Conservation (phyloP, 2,888 invertebrate species). For the Caenorhabditis imperialis region DNA sequence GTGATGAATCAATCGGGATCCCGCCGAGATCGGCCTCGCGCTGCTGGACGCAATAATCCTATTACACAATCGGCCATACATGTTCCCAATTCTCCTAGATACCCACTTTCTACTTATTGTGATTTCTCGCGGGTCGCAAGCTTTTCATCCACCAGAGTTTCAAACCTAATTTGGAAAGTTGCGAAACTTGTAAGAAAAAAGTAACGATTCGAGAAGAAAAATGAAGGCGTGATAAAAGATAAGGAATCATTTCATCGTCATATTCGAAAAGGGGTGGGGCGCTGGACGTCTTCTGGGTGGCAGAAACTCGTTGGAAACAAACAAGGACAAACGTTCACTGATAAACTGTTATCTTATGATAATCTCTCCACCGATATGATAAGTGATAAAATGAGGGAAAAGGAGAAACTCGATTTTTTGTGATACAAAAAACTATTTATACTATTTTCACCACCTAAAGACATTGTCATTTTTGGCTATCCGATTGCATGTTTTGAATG, state of each 20-base stretch:
- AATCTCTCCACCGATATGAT: conserved; percentile 17
- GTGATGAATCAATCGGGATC: conserved; percentile 30
- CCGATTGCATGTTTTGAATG: conserved; percentile 3
- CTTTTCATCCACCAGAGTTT: too few relatives aligned
- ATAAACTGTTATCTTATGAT: conserved; percentile 48
- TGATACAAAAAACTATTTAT: conserved; percentile 1
- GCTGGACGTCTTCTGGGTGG: conserved; percentile 10
- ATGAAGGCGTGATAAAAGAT: conserved; percentile 19
- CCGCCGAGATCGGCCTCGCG: conserved; percentile 28
- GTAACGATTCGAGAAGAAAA: neutral
- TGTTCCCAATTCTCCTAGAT: conserved; percentile 42
- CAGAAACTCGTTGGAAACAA: conserved; percentile 49
- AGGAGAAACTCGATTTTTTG: conserved; percentile 42
- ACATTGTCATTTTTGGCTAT: conserved; percentile 24
- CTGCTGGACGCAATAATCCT: conserved; percentile 48
- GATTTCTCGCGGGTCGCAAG: too few relatives aligned
- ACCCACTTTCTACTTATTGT: conserved; percentile 40
- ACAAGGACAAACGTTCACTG: conserved; percentile 40
- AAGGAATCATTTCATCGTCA: conserved; percentile 32
- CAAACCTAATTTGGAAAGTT: too few relatives aligned
- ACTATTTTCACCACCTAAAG: conserved; percentile 24
- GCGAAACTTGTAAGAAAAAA: too few relatives aligned
- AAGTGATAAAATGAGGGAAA: neutral
- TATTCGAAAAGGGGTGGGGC: conserved; percentile 9
- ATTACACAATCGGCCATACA: conserved; percentile 53